A percentile compares a stretch with the other conserved stretches of the same genome.
Conservation (phyloP, 2,113 vertebrate genomes). For the Turdus rufiventris region DNA sequence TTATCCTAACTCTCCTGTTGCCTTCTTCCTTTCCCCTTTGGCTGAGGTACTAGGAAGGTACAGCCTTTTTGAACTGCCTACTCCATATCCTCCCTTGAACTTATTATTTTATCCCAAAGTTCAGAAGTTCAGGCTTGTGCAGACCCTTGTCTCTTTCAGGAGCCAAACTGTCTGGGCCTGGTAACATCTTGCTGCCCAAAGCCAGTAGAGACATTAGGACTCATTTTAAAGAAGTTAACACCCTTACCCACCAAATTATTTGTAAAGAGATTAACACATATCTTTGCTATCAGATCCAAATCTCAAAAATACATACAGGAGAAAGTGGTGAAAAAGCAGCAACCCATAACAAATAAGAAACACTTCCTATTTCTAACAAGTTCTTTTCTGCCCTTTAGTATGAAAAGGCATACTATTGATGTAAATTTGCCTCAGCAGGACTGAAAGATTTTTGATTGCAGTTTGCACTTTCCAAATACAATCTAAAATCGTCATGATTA, state of each 20-base stretch:
- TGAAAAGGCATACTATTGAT: neutral
- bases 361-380: neutral
- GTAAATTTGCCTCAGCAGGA: neutral
- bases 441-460: neutral
- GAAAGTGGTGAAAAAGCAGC: neutral
- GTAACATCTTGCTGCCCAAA: neutral
- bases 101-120: neutral
- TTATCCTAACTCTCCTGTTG: neutral
- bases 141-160: neutral
- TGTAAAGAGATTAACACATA: neutral
- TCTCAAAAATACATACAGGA: neutral
- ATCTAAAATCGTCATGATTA: neutral
- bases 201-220: neutral
- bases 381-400: neutral
- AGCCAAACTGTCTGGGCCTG: neutral
- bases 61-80: neutral
- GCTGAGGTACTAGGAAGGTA: neutral
- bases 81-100: neutral
- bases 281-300: neutral
- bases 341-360: neutral
- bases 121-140: neutral
- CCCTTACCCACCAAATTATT: neutral
- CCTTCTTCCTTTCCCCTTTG: neutral
- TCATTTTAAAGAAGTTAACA: neutral
- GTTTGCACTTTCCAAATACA: neutral